A percentile compares a stretch with the other conserved stretches of the same genome.
Evolutionary conservation across 2,113 vertebrate species (phyloP).

Genomic region (Rutilus rutilus): DNA sequence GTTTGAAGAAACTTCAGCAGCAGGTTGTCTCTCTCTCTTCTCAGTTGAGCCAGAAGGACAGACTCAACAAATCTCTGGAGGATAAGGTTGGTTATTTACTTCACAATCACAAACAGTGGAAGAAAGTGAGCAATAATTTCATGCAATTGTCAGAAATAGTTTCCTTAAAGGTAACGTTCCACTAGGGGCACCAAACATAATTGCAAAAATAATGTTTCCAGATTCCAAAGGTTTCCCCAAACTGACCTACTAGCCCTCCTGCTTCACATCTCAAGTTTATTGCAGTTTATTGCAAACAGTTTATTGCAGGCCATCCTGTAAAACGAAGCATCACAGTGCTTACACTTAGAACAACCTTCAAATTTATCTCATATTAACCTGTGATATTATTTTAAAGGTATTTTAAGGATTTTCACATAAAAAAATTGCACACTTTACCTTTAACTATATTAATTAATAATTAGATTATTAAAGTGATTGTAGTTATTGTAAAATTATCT

Average conservation of each 20-base stretch:
- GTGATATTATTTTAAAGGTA: not conserved
- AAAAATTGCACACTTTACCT: not conserved
- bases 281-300: no score
- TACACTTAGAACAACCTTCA: not conserved
- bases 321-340: not conserved
- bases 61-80: constrained; percentile 64
- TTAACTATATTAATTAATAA: not conserved
- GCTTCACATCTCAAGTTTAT: not conserved
- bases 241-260: not conserved
- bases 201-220: not conserved
- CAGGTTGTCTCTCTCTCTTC: constrained; percentile 61
- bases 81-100: constrained; percentile 61
- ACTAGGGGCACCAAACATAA: not conserved
- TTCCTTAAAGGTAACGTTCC: not conserved
- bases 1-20: constrained; percentile 46
- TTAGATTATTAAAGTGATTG: not conserved
- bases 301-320: not conserved
- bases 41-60: constrained; percentile 62
- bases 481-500: not conserved
- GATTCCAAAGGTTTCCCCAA: not conserved
- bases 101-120: not conserved
- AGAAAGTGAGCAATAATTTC: not conserved
- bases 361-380: not conserved
- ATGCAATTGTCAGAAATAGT: not conserved
- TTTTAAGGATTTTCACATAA: not conserved